phyloP scores from a whole-genome alignment of 2,113 vertebrate species.

The Typhlomys cinereus region DNA sequence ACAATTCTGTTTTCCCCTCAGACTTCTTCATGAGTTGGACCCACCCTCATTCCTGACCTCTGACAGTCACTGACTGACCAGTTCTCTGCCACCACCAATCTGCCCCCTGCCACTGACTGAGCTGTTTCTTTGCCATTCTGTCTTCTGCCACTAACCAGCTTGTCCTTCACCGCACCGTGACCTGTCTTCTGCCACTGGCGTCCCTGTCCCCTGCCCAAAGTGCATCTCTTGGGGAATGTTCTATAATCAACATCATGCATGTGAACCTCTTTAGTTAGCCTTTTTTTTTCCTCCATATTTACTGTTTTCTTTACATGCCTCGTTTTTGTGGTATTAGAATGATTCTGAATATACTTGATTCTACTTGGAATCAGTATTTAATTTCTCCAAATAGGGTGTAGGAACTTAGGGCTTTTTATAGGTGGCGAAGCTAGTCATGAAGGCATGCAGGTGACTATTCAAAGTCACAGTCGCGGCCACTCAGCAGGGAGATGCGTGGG shows the following conservation, averaged over 20 bases:
- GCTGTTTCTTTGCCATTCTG: too few species aligned
- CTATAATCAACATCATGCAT: neutral
- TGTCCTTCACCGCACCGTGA: too few species aligned
- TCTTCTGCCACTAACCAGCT: too few species aligned
- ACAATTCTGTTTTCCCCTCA: neutral
- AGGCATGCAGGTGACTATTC: neutral
- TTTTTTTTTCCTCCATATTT: neutral
- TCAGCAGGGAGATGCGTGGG: neutral
- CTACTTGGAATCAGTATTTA: neutral
- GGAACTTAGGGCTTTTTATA: neutral
- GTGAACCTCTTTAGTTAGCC: neutral
- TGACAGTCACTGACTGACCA: neutral
- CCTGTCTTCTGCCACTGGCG: too few species aligned
- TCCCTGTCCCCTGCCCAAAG: too few species aligned
- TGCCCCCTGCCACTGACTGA: too few species aligned
- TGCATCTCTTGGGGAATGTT: neutral
- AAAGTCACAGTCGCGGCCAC: neutral
- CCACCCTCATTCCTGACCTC: too few species aligned
- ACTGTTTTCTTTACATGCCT: neutral
- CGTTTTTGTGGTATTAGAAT: neutral
- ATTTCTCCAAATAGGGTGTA: neutral
- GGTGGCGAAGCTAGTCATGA: neutral
- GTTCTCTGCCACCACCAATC: neutral
- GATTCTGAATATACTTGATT: neutral
- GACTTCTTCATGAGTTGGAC: neutral